Evolutionary conservation across 2,113 vertebrate genomes (phyloP).

Genomic region (Natator depressus): DNA sequence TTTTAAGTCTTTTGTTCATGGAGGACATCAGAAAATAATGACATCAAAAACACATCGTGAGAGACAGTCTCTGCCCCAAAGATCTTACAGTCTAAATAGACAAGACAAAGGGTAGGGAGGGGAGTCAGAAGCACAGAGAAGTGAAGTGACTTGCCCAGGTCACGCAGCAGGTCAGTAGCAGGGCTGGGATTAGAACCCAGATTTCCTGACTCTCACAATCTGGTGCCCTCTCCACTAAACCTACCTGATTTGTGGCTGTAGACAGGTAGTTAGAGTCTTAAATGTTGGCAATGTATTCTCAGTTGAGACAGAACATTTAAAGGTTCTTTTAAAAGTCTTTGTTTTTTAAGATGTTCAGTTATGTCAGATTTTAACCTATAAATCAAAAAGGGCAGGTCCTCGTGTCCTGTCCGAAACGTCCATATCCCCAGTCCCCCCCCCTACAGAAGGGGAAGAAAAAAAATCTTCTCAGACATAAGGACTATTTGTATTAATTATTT

Average conservation of each 20-base stretch:
- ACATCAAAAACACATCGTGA: background rate
- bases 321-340: background rate
- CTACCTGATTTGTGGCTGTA: background rate
- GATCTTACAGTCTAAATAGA: background rate
- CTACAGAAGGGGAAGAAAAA: background rate
- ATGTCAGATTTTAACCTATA: background rate
- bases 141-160: background rate
- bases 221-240: background rate
- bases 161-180: background rate
- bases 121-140: background rate
- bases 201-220: background rate
- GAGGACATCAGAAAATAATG: background rate
- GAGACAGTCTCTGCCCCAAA: background rate
- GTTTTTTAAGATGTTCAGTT: background rate
- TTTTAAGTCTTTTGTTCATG: background rate
- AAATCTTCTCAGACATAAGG: rapidly evolving
- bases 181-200: background rate
- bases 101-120: background rate
- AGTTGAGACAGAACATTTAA: background rate
- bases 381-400: background rate
- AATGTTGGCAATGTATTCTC: background rate
- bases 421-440: rapidly evolving
- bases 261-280: background rate
- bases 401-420: background rate
- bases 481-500: rapidly evolving